Conservation (phyloP, 2,888 invertebrate genomes). For the Elmis aenea region DNA sequence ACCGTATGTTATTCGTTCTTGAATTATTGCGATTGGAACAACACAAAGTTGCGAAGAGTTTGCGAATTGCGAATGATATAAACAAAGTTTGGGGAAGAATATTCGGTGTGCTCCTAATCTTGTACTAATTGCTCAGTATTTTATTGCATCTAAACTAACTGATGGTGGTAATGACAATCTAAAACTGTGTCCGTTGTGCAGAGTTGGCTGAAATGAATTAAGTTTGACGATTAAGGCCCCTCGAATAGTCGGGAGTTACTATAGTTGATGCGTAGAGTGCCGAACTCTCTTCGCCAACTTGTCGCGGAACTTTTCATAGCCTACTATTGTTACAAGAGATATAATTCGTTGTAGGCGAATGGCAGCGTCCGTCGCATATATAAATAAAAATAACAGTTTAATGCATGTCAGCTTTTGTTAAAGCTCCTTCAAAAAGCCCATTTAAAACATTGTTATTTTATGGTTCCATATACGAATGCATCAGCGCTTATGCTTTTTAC, state of each 20-base stretch:
- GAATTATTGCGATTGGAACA: constrained; percentile 12
- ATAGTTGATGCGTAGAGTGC: constrained; percentile 20
- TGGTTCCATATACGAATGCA: constrained; percentile 34
- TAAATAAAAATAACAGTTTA: constrained; percentile 32
- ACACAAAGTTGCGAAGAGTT: constrained; percentile 5
- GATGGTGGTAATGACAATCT: constrained; percentile 31
- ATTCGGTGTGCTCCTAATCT: too few species aligned
- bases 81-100: too few species aligned
- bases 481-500: constrained; percentile 36
- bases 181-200: constrained; percentile 26
- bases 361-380: constrained; percentile 13
- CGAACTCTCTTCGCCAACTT: constrained; percentile 18
- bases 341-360: constrained; percentile 14
- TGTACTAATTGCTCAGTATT: constrained; percentile 20
- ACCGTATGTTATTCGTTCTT: constrained; percentile 13
- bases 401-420: constrained; percentile 34
- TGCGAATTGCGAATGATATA: too few species aligned
- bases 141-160: constrained; percentile 30
- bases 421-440: constrained; percentile 30
- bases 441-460: constrained; percentile 38
- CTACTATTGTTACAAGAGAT: constrained; percentile 23
- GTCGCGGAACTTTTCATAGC: constrained; percentile 24
- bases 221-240: constrained; percentile 34
- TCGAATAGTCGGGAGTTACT: constrained; percentile 19
- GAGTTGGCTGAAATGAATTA: constrained; percentile 32